A percentile compares a stretch with the other conserved stretches of the same genome.
Conservation (phyloP, 2,888 invertebrate species). For the Chymomyza procnemis region DNA sequence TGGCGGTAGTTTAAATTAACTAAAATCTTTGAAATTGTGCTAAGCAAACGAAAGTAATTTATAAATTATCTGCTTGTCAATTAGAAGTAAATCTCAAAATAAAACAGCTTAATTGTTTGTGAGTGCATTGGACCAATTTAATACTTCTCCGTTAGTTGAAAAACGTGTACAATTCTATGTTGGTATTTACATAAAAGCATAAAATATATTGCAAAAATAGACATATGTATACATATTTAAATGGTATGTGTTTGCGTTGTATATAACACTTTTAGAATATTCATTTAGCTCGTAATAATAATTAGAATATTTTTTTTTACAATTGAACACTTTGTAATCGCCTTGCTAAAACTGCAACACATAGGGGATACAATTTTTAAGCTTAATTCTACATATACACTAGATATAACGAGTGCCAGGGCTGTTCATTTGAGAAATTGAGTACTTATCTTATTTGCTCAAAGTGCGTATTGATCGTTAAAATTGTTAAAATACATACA, state of each 20-base stretch:
- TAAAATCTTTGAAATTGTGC: background rate
- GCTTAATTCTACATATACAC: constrained; percentile 35
- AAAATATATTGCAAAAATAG: constrained; percentile 67
- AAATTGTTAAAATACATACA: constrained; percentile 19
- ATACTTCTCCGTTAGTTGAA: constrained; percentile 56
- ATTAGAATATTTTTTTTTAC: constrained; percentile 61
- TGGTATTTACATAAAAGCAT: constrained; percentile 56
- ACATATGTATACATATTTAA: constrained; percentile 38
- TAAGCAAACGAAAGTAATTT: background rate
- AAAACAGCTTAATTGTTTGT: background rate
- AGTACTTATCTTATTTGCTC: constrained; percentile 45
- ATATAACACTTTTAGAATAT: constrained; percentile 37
- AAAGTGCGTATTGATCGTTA: constrained; percentile 57
- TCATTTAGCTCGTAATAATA: constrained; percentile 51
- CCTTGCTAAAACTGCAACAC: constrained; percentile 45
- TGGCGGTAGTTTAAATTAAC: background rate
- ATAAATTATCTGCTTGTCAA: background rate
- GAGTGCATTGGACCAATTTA: constrained; percentile 59
- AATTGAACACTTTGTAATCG: constrained; percentile 63
- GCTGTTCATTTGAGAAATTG: constrained; percentile 16
- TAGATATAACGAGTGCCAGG: constrained; percentile 37
- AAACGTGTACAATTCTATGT: constrained; percentile 39
- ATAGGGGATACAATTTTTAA: constrained; percentile 33
- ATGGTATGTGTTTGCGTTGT: constrained; percentile 45
- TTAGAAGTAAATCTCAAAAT: background rate